phyloP scores from a whole-genome alignment of 92 coral and sea anemone species.

The Zoanthus gigantus region DNA sequence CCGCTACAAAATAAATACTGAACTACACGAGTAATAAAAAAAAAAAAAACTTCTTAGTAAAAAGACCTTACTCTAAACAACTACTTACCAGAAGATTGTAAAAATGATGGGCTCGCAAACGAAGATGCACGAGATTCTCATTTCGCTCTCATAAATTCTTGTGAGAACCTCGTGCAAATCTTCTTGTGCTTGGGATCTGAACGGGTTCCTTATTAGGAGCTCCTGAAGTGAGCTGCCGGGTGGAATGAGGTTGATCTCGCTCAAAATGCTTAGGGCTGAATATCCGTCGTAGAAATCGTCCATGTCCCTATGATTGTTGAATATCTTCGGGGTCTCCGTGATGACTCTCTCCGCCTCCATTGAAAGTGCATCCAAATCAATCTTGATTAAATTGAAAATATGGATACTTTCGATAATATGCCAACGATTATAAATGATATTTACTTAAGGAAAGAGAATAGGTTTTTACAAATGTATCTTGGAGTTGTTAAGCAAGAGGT shows the following conservation, averaged over 20 bases:
- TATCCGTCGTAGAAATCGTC: conserved; percentile 7
- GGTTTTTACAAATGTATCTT: too few species aligned
- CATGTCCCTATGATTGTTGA: background rate
- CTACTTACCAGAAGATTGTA: conserved; percentile 23
- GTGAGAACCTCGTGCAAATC: background rate
- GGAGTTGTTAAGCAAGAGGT: too few species aligned
- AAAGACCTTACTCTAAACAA: background rate
- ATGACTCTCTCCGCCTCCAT: background rate
- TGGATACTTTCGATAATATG: background rate
- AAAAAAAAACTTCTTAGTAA: too few species aligned
- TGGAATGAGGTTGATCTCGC: background rate
- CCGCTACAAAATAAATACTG: background rate
- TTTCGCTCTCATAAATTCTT: conserved; percentile 8
- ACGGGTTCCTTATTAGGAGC: background rate
- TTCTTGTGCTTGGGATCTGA: background rate
- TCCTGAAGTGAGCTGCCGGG: background rate
- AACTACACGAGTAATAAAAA: background rate
- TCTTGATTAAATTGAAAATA: background rate
- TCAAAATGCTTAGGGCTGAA: background rate
- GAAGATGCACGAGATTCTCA: conserved; percentile 15
- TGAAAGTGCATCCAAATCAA: background rate
- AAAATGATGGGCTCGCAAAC: conserved; percentile 3
- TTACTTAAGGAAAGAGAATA: background rate
- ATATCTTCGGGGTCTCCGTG: background rate
- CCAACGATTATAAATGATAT: background rate